phyloP scores from a whole-genome alignment of 2,797 vertebrate genomes.

The Anguilla pacifica region DNA sequence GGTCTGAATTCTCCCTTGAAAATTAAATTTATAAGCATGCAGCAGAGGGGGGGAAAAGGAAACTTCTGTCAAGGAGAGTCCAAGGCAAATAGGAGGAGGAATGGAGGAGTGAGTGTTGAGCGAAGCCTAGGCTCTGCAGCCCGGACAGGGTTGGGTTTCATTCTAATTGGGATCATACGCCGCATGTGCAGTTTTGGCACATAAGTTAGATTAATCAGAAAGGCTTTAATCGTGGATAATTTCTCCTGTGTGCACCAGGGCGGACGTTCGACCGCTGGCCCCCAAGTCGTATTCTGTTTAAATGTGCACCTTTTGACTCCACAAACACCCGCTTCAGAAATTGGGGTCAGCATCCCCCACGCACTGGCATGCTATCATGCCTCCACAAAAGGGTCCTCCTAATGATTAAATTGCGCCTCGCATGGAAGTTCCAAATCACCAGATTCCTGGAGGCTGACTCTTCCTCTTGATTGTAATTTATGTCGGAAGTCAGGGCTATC shows the following conservation, averaged over 20 bases:
- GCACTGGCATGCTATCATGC: constrained; percentile 56
- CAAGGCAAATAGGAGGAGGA: constrained; percentile 82
- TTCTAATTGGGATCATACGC: constrained; percentile 89
- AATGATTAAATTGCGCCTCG: constrained; percentile 81
- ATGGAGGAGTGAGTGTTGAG: constrained; percentile 76
- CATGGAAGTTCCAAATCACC: constrained; percentile 70
- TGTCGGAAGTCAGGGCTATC: constrained; percentile 72
- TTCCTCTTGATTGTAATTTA: constrained; percentile 75
- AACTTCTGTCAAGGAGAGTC: constrained; percentile 76
- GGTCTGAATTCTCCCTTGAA: constrained; percentile 62
- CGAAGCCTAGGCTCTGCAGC: constrained; percentile 49
- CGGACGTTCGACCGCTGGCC: constrained; percentile 66
- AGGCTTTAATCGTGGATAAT: constrained; percentile 82
- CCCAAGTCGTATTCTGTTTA: constrained; percentile 73
- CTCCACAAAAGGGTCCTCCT: constrained; percentile 62
- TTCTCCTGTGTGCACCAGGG: constrained; percentile 74
- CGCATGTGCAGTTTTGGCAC: constrained; percentile 82
- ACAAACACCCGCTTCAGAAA: constrained; percentile 80
- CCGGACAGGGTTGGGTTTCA: constrained; percentile 83
- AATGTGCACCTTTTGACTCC: constrained; percentile 82
- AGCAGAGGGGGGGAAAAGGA: constrained; percentile 56
- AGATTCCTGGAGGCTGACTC: constrained; percentile 76
- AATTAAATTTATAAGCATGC: constrained; percentile 61
- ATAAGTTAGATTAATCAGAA: constrained; percentile 83
- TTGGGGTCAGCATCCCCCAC: constrained; percentile 65